Evolutionary conservation across 2,888 invertebrate species (phyloP), one percentile per base, ranked within the genome.

Genomic region (Leptothorax acervorum): DNA sequence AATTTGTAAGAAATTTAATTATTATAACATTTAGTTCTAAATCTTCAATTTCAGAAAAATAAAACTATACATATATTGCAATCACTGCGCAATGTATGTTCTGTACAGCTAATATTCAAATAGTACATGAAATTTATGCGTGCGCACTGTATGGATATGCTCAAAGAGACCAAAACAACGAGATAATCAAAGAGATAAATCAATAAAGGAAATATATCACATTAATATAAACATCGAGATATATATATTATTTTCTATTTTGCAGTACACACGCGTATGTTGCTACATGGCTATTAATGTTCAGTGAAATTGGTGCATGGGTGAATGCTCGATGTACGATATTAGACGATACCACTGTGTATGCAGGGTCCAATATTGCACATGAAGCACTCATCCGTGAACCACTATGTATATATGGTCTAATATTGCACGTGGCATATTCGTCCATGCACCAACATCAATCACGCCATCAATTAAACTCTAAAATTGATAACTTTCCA

Each of bases 361-460:
- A 51, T 76, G 66, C 48, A 60, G 28, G 45, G 42, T 81, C 79
- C 79, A 71, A 81, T 81, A 81, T 81, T 81, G 73, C 79, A 48
- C 73, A 60, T 60, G 60, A 81, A 71, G 79, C 79, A 81, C 73
- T 73, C 79, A 81, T 71, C 73, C 60, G 39, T 81, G 48, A 81
- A 81, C 73, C 39, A 60, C 73, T 71, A 60, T 79, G 73, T 78
- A 78, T 66, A 78, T 55, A 42, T 39, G 48, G 73, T 71, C 79
- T 81, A 81, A 81, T 81, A 81, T 81, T 81, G 60, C 74, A 81
- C 70, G 78, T 73, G 55, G 60, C 48, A 55, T 71, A 81, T 81
- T 81, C 79, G 60, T 71, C 35, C 73, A 39, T 60, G 79, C 45
- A 73, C 48, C 79, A 81, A 79, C 79, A 79, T 79, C 79, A 71